These are phyloP conservation scores for Sarcophaga bullata DNA, from an alignment of 1,140 invertebrate genomes.

Conservation along the genomic window DNA sequence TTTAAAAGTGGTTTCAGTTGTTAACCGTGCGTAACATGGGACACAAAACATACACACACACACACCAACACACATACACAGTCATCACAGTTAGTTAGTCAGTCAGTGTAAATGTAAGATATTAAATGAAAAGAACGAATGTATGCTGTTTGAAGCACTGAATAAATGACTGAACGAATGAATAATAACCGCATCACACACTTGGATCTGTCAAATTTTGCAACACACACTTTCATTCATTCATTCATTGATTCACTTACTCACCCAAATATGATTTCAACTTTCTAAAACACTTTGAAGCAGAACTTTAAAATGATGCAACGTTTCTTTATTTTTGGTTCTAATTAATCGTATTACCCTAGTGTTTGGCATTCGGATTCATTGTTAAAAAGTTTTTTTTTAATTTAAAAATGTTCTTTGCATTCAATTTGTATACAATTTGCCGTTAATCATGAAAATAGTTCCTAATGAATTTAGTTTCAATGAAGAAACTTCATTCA, in stretches of 20 bases:
- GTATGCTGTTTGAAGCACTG: neutral
- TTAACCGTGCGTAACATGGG: conserved; percentile 62
- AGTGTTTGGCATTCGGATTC: too few relatives aligned
- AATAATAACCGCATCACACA: conserved; percentile 22
- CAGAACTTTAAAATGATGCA: neutral
- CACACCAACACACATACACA: neutral
- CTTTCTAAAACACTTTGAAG: neutral
- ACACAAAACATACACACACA: neutral
- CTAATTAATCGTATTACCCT: too few relatives aligned
- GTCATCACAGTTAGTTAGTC: too few relatives aligned
- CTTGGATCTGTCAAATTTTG: conserved; percentile 18
- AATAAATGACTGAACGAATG: conserved; percentile 29
- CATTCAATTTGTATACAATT: too few relatives aligned
- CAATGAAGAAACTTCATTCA: too few relatives aligned
- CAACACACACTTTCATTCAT: neutral
- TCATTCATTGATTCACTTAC: neutral
- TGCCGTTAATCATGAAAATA: too few relatives aligned
- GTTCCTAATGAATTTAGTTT: too few relatives aligned
- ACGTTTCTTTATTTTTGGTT: neutral
- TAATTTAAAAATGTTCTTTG: too few relatives aligned
- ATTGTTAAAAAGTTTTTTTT: too few relatives aligned
- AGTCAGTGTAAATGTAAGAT: neutral
- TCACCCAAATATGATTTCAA: too few relatives aligned
- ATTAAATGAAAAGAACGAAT: neutral
- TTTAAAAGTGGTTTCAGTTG: conserved; percentile 65